phyloP scores from a whole-genome alignment of 2,797 vertebrate genomes.

The Chrysocyon brachyurus region DNA sequence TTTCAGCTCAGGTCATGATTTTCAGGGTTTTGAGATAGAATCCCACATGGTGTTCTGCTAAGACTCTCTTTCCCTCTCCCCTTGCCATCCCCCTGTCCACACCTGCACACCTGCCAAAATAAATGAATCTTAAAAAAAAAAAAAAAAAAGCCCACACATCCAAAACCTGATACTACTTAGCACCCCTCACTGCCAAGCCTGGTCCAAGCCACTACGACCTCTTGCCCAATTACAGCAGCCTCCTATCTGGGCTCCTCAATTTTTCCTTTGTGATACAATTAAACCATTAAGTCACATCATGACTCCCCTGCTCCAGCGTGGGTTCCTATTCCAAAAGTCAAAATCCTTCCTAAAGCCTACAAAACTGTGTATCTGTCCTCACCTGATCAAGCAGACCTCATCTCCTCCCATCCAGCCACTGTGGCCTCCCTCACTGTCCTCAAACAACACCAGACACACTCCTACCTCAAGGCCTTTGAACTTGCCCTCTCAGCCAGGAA shows the following conservation, averaged over 20 bases:
- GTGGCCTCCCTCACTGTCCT: neutral
- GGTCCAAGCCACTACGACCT: neutral
- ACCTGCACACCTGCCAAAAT: neutral
- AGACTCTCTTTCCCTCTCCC: neutral
- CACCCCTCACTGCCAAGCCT: neutral
- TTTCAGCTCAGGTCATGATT: neutral
- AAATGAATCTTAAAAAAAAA: neutral
- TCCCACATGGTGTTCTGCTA: neutral
- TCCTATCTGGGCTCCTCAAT: neutral
- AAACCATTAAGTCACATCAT: neutral
- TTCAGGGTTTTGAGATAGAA: neutral
- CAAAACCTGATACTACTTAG: constrained; percentile 4
- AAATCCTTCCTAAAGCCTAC: constrained; percentile 9
- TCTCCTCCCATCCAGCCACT: neutral
- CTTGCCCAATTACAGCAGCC: neutral
- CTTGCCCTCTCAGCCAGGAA: neutral
- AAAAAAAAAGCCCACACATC: neutral
- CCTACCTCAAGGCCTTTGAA: neutral
- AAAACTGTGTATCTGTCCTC: neutral
- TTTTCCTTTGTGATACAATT: neutral
- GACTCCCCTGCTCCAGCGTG: neutral
- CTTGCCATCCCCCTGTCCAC: neutral
- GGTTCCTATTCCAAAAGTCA: constrained; percentile 32
- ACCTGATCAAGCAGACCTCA: neutral
- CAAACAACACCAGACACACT: neutral